Evolutionary conservation across 2,797 vertebrate species (phyloP), one percentile per base, ranked within the genome.

Genomic region (Schizopygopsis pylzovi): DNA sequence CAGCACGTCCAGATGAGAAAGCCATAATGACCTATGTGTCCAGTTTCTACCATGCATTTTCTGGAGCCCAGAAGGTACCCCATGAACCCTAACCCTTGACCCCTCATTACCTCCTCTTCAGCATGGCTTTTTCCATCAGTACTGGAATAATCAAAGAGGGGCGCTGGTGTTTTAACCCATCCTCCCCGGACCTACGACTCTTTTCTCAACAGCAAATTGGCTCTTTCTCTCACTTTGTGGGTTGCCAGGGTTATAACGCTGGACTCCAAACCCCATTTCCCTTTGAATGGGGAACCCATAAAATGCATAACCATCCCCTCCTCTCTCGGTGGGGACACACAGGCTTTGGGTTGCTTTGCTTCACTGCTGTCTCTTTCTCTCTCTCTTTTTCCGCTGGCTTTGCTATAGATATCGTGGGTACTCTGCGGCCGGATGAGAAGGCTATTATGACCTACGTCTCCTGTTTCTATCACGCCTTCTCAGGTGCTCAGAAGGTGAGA

Each of bases 381-480:
- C 87, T 91, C 89, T 92, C 78, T 90, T 86, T 92, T 83, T 85
- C 82, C 87, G 90, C 81, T 81, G 86, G 86, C 87, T 92, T 90
- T 92, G 91, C 90, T 93, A 82, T 97, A 99, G 98, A 98, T 96
- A 99, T 98, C 95, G 97, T 98, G 92, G 97, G 97, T 73, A 98
- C 97, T 87, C 96, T 98, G 93, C 93, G 97, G 95, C 98, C 97
- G 71, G 98, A 99, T 89, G 98, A 99, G 95, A 99, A 99, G 93
- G 98, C 98, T 92, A 98, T 99, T 93, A 99, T 99, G 98, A 99
- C 98, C 92, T 98, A 98, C 93, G 98, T 99, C 59, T 99, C 98
- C 96, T 96, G 97, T 97, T 99, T 98, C 96, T 99, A 98, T 97
- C 98, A 98, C 90, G 98, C 98, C 96, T 98, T 99, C 95, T 98